A percentile compares a stretch with the other conserved stretches of the same genome.
Conservation (phyloP, 2,888 invertebrate species). For the Hanleya hanleyi region DNA sequence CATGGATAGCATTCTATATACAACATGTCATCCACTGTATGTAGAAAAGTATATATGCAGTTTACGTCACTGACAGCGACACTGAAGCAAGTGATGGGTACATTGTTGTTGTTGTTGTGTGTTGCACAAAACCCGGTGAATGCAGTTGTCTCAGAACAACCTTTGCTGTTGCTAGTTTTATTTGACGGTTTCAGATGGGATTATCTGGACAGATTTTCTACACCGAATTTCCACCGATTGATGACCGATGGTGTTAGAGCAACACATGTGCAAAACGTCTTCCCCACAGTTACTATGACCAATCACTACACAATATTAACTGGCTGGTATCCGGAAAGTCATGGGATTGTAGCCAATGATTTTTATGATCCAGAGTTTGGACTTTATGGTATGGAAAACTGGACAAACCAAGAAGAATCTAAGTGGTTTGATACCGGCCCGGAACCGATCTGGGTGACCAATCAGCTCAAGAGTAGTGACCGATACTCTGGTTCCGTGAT, state of each 20-base stretch:
- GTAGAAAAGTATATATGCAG: too few relatives aligned
- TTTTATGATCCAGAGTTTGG: slow-evolving; percentile 77
- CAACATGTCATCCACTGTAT: too few relatives aligned
- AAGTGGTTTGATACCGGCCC: slow-evolving; percentile 75
- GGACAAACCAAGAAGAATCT: slow-evolving; percentile 63
- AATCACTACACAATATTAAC: slow-evolving; percentile 84
- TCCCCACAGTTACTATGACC: slow-evolving; percentile 81
- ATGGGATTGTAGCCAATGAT: slow-evolving; percentile 81
- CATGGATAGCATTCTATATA: too few relatives aligned
- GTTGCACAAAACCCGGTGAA: too few relatives aligned
- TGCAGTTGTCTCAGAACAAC: slow-evolving; percentile 40
- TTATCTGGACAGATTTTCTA: slow-evolving; percentile 76
- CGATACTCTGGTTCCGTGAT: slow-evolving; percentile 80
- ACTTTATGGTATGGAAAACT: slow-evolving; percentile 41
- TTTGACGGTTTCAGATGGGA: slow-evolving; percentile 84
- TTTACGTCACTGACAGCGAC: too few relatives aligned
- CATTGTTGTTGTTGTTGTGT: too few relatives aligned
- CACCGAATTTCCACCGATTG: slow-evolving; percentile 78
- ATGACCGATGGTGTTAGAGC: slow-evolving; percentile 77
- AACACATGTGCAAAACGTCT: slow-evolving; percentile 73
- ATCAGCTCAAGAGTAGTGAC: slow-evolving; percentile 63
- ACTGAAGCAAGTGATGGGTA: too few relatives aligned
- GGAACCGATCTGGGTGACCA: slow-evolving; percentile 72
- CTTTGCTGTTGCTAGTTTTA: slow-evolving; percentile 79
- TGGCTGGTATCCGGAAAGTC: slow-evolving; percentile 78